Base-by-base conservation (phyloP, 37 sponge, comb jelly and placozoan species). In the Petrosia ficiformis region DNA sequence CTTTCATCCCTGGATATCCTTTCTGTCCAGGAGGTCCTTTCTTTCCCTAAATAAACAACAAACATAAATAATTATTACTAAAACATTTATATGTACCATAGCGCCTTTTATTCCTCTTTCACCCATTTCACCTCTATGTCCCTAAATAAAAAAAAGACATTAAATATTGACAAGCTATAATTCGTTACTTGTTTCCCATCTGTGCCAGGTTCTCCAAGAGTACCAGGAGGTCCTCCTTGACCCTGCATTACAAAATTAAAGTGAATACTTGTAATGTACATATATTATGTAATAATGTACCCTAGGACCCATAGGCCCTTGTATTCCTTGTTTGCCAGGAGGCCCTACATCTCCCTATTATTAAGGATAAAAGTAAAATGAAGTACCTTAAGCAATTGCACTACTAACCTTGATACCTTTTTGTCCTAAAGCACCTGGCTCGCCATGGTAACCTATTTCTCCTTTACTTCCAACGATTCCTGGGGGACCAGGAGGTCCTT, bases 11-110 rank as follows among this genome's bases (percentile, higher is more conserved):
- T 36, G 61, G 61, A 16, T 31, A 31, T 11, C 76, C 76, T 22
- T 10, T 28, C 3, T 4, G 26, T 4, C 86, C 86, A 42, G 44
- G 25, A 25, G 60, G 4, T n/a, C 86, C 86, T 64, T 31, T 29
- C 52, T 68, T 36, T 44, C 86, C 86, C 86, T 86, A 40, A 0
- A 26, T 2, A 2, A 30, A 43, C 14, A 40, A 29, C 39, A 34
- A 66, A 37, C 3, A 24, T 33, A n/a, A 4, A n/a, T 67, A 30
- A 37, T 4, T 4, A 67, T 24, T 6, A 3, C 24, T n/a, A n/a
- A 33, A 67, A n/a, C 36, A 24, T 31, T 24, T 21, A 14, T 10
- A 25, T n/a, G 39, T 3, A 71, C 72, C 41, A 26, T 31, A 22
- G 39, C 16, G 22, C 72, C 72, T 43, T 35, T 71, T 3, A 37